Percentiles rank a stretch among this genome's conserved stretches.
Evolutionary conservation across 2,888 invertebrate genomes (phyloP).

Genomic region (Eupsilia transversa): DNA sequence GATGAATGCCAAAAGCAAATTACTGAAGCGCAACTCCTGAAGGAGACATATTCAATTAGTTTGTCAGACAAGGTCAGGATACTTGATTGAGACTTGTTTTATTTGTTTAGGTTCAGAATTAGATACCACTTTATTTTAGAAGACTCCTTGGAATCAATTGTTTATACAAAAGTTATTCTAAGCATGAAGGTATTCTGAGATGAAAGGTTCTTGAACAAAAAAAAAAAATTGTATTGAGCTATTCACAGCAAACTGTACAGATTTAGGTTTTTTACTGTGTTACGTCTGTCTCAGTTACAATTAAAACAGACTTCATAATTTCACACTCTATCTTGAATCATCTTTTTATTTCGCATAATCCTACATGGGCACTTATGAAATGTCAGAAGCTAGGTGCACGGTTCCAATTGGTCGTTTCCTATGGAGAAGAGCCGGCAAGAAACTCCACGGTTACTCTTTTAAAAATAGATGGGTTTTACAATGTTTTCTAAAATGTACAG

Average conservation of each 20-base stretch:
- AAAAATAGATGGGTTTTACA: too few species aligned
- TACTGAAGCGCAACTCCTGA: slow-evolving; percentile 46
- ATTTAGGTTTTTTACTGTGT: not conserved
- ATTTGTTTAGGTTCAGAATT: slow-evolving; percentile 36
- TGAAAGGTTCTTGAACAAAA: not conserved
- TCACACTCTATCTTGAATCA: not conserved
- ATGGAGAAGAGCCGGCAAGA: too few species aligned
- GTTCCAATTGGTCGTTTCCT: too few species aligned
- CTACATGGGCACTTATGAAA: too few species aligned
- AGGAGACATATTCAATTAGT: slow-evolving; percentile 53
- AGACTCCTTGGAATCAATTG: not conserved
- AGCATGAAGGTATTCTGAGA: not conserved
- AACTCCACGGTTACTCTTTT: too few species aligned
- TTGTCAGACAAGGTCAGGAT: slow-evolving; percentile 30
- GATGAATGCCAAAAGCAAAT: slow-evolving; percentile 34
- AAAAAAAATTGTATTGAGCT: not conserved
- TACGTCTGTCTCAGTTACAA: not conserved
- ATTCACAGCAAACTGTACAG: not conserved
- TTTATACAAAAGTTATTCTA: not conserved
- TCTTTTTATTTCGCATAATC: too few species aligned
- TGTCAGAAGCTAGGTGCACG: too few species aligned
- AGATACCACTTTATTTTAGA: slow-evolving; percentile 18
- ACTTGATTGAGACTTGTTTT: slow-evolving; percentile 30
- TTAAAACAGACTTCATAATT: not conserved
- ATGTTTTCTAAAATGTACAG: too few species aligned